Conservation (phyloP, 2,888 invertebrate genomes). For the Cyrtodaria siliqua region DNA sequence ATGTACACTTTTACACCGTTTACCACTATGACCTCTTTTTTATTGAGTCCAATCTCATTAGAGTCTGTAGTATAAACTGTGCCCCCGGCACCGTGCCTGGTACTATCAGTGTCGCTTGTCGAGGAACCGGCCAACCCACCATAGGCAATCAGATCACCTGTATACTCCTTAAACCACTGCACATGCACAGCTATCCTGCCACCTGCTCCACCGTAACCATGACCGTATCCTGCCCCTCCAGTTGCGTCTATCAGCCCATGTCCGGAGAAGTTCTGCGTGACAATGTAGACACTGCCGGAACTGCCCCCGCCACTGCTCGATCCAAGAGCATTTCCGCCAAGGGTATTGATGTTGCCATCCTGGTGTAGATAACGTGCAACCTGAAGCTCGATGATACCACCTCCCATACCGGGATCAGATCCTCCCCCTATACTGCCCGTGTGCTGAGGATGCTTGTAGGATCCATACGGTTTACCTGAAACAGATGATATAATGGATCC, state of each 20-base stretch:
- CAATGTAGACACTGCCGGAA: conserved; percentile 73
- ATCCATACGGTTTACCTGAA: conserved; percentile 73
- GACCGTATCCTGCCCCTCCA: conserved; percentile 68
- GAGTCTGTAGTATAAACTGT: conserved; percentile 72
- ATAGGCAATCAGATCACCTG: conserved; percentile 66
- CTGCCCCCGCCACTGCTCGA: conserved; percentile 76
- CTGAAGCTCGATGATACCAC: conserved; percentile 68
- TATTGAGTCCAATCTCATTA: conserved; percentile 52
- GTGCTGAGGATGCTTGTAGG: conserved; percentile 66
- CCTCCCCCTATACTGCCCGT: conserved; percentile 77
- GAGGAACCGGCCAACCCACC: conserved; percentile 66
- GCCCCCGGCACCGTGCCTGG: conserved; percentile 71
- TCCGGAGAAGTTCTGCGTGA: conserved; percentile 74
- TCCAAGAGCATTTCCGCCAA: conserved; percentile 64
- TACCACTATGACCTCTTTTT: conserved; percentile 54
- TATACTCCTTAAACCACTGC: conserved; percentile 70
- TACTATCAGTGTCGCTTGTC: conserved; percentile 34
- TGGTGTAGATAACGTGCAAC: conserved; percentile 68
- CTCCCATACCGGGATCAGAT: conserved; percentile 64
- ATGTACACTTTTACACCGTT: conserved; percentile 47
- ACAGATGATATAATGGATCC: too few species aligned
- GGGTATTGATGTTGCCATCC: conserved; percentile 70
- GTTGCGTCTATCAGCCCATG: conserved; percentile 71
- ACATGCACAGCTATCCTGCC: conserved; percentile 75
- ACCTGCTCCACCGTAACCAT: conserved; percentile 73